These are phyloP conservation scores for Pseudachorutes palmiensis DNA, from an alignment of 1,140 invertebrate genomes.

Conservation along the genomic window DNA sequence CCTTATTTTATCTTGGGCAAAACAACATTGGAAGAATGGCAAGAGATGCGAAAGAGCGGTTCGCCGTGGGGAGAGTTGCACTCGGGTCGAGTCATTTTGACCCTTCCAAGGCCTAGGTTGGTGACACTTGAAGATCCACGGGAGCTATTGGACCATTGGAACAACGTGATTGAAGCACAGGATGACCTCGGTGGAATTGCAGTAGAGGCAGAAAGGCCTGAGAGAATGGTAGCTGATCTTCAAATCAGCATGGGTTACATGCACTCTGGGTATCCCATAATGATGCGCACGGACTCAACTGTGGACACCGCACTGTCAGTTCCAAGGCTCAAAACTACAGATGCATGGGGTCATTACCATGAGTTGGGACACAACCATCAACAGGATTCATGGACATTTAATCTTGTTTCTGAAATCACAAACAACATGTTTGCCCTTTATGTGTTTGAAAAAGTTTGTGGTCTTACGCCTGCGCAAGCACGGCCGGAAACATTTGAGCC, in stretches of 20 bases:
- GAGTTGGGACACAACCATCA: slow-evolving; percentile 30
- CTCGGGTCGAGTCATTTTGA: background rate
- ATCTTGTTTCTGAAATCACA: slow-evolving; percentile 18
- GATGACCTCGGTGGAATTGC: slow-evolving; percentile 24
- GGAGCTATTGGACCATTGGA: slow-evolving; percentile 17
- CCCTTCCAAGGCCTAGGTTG: background rate
- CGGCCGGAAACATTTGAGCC: background rate
- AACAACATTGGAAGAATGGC: background rate
- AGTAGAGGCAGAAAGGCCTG: background rate
- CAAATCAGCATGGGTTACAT: slow-evolving; percentile 19
- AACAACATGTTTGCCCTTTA: slow-evolving; percentile 22
- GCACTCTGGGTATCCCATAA: slow-evolving; percentile 21
- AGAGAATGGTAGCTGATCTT: slow-evolving; percentile 25
- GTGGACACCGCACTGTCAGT: slow-evolving; percentile 10
- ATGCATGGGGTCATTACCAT: slow-evolving; percentile 24
- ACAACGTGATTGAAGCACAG: slow-evolving; percentile 18
- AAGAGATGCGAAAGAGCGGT: background rate
- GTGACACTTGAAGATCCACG: slow-evolving; percentile 12
- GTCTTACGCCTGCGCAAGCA: background rate
- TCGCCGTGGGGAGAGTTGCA: background rate
- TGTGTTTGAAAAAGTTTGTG: slow-evolving; percentile 14
- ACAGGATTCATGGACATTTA: slow-evolving; percentile 18
- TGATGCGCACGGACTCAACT: background rate
- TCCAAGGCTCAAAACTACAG: background rate
- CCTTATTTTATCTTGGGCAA: slow-evolving; percentile 1